Evolutionary conservation across 2,113 vertebrate genomes (phyloP).

Genomic region (Carollia perspicillata): DNA sequence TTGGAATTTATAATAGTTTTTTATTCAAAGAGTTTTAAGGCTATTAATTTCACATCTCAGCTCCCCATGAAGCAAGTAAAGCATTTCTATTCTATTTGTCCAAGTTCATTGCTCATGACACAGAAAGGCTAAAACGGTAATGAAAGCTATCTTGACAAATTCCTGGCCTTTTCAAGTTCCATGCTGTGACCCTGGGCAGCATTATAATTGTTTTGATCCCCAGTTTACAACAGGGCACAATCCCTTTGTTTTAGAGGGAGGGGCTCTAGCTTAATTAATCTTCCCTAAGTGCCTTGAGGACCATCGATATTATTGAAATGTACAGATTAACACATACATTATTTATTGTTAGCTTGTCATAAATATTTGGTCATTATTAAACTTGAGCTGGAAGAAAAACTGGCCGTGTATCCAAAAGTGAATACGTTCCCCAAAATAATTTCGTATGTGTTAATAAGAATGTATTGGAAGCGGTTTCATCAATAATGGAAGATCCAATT

Average conservation of each 20-base stretch:
- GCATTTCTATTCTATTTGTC: conserved; percentile 61
- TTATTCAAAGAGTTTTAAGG: conserved; percentile 66
- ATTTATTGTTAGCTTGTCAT: conserved; percentile 52
- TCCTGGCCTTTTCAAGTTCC: conserved; percentile 19
- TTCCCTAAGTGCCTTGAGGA: conserved; percentile 2
- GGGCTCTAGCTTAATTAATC: conserved; percentile 47
- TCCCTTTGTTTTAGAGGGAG: conserved; percentile 25
- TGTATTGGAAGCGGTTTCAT: conserved; percentile 60
- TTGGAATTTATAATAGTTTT: conserved; percentile 68
- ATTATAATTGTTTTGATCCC: conserved; percentile 19
- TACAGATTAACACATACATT: conserved; percentile 52
- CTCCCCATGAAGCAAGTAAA: conserved; percentile 64
- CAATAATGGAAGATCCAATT: conserved; percentile 68
- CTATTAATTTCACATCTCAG: conserved; percentile 75
- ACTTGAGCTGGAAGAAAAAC: not conserved
- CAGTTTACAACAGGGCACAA: conserved; percentile 27
- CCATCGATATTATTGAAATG: conserved; percentile 47
- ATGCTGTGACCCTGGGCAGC: conserved; percentile 19
- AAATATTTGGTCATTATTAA: not conserved
- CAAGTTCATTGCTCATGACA: conserved; percentile 60
- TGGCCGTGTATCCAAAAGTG: conserved; percentile 27
- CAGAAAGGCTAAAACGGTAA: conserved; percentile 42
- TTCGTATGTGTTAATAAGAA: conserved; percentile 61
- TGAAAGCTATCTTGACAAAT: conserved; percentile 56
- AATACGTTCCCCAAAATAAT: conserved; percentile 50